Percentiles rank a stretch among this genome's conserved stretches.
Conservation (phyloP, 2,888 invertebrate species). For the Apamea anceps region DNA sequence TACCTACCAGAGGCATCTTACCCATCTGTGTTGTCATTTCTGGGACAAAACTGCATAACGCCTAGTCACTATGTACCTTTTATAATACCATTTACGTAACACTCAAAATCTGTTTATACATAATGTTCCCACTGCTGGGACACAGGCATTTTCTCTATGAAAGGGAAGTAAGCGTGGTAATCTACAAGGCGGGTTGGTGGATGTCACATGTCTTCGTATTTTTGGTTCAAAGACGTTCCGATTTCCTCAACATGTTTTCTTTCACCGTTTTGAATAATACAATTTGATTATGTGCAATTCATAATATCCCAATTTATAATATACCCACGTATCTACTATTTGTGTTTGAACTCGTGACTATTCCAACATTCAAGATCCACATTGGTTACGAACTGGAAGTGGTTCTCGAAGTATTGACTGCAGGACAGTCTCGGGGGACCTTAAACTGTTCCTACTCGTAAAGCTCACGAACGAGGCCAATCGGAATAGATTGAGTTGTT, state of each 20-base stretch:
- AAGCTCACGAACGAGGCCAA: constrained; percentile 36
- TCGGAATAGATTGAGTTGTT: constrained; percentile 41
- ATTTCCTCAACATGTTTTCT: background rate
- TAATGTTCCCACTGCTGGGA: background rate
- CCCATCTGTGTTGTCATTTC: background rate
- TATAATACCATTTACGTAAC: no score
- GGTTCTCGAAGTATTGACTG: constrained; percentile 36
- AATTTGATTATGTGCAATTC: background rate
- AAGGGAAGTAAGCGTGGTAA: no score
- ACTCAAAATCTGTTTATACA: no score
- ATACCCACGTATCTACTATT: background rate
- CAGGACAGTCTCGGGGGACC: constrained; percentile 35
- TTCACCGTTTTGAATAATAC: background rate
- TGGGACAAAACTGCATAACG: no score
- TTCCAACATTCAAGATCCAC: constrained; percentile 11
- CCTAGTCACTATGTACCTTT: no score
- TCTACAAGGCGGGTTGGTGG: background rate
- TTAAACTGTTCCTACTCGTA: constrained; percentile 37
- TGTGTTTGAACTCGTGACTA: background rate
- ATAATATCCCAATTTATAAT: background rate
- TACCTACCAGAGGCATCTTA: background rate
- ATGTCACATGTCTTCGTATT: background rate
- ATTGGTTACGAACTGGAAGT: constrained; percentile 43
- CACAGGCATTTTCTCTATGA: no score
- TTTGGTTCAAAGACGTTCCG: background rate